These are phyloP conservation scores for Beaufortia kweichowensis DNA, from an alignment of 2,113 vertebrate species.

Conservation along the genomic window DNA sequence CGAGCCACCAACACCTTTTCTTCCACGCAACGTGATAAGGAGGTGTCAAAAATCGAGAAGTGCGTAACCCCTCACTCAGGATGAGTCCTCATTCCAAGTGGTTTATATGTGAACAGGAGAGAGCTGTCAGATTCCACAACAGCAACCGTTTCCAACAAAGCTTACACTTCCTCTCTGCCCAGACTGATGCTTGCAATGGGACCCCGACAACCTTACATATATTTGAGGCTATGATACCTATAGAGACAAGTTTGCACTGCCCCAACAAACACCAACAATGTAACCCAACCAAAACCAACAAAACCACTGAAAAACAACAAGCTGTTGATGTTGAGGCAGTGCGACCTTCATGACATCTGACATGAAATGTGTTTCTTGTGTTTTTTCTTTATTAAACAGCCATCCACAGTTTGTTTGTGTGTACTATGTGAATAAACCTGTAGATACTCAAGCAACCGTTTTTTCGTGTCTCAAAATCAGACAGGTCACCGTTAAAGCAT, in stretches of 20 bases:
- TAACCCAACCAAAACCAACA: background rate
- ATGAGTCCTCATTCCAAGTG: constrained; percentile 72
- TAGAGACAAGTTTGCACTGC: background rate
- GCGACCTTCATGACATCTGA: background rate
- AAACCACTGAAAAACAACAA: background rate
- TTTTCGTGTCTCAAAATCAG: background rate
- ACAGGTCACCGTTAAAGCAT: background rate
- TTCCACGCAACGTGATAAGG: constrained; percentile 79
- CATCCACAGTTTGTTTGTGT: background rate
- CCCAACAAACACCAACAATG: background rate
- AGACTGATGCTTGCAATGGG: background rate
- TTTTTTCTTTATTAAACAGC: background rate
- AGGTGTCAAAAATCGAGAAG: constrained; percentile 85
- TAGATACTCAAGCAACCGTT: background rate
- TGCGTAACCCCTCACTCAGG: constrained; percentile 79
- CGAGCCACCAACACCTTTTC: constrained; percentile 66
- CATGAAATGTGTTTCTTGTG: background rate
- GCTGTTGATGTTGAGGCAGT: background rate
- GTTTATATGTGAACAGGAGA: constrained; percentile 65
- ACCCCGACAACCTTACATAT: background rate
- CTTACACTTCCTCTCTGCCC: constrained; percentile 47
- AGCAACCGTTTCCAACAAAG: constrained; percentile 56
- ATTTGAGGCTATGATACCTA: background rate
- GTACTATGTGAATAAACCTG: background rate
- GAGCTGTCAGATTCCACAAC: constrained; percentile 75